These are phyloP conservation scores for Argyra leucocephala DNA, from an alignment of 2,888 invertebrate genomes.

Conservation along the genomic window DNA sequence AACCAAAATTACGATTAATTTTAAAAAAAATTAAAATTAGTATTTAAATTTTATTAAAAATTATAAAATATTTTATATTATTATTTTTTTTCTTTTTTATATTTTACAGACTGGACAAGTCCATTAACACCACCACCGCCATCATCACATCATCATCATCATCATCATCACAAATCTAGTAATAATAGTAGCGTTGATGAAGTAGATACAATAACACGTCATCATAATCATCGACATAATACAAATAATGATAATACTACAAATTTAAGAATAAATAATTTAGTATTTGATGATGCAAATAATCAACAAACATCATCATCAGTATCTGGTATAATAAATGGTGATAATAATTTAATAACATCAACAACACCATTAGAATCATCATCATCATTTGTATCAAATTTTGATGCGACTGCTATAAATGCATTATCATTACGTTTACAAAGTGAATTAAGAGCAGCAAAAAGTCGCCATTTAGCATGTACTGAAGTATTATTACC, in stretches of 20 bases:
- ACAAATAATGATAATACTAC: constrained; percentile 21
- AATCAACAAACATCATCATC: constrained; percentile 13
- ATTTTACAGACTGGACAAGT: constrained; percentile 40
- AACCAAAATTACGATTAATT: too few relatives aligned
- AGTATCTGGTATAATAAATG: constrained; percentile 16
- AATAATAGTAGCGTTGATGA: neutral
- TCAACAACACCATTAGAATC: constrained; percentile 15
- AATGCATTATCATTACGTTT: constrained; percentile 62
- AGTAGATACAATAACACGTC: constrained; percentile 8
- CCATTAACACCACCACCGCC: constrained; percentile 40
- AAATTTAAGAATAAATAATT: constrained; percentile 10
- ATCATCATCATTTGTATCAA: constrained; percentile 10
- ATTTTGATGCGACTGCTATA: constrained; percentile 35
- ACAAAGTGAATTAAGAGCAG: constrained; percentile 68
- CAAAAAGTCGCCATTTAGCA: constrained; percentile 68
- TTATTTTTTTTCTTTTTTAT: constrained; percentile 16
- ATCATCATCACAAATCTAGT: constrained; percentile 13
- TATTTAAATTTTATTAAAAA: constrained; percentile 10
- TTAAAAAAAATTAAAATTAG: neutral
- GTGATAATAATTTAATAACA: constrained; percentile 11
- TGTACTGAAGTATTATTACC: constrained; percentile 80
- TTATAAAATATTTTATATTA: constrained; percentile 11
- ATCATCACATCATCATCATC: constrained; percentile 20
- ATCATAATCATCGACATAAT: constrained; percentile 22
- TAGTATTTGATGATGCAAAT: neutral